Evolutionary conservation across 2,113 vertebrate species (phyloP), one percentile per base, ranked within the genome.

Genomic region (Hassar affinis): DNA sequence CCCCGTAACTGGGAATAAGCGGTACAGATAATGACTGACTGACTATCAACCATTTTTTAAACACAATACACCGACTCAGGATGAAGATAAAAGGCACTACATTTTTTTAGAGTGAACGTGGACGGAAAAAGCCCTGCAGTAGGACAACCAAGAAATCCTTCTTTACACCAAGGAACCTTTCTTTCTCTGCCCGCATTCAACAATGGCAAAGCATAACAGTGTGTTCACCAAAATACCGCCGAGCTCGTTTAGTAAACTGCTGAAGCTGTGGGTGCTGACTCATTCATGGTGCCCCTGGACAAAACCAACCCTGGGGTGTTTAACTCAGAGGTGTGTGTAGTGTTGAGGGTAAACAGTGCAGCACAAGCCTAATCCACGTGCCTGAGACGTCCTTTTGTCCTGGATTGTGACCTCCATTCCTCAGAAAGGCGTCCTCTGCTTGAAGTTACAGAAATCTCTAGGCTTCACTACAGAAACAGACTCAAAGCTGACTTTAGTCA

Each of bases 161-260:
- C 27, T 33, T 22, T 38, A 72, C 66, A 81, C 52, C 66, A 30
- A 62, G 59, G 61, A 79, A 45, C 38, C 64, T 35, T 10, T 68
- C 64, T 35, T 10, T 68, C 11, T 57, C 20, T n/a, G 62, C 86
- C 85, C 86, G 78, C 85, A 88, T 87, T 80, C 82, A 75, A 51
- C 74, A 83, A 54, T 61, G 52, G 62, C 79, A 62, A 84, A n/a
- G 71, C 57, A 66, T 81, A 78, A 80, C 54, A 62, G n/a, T 85
- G 84, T 89, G 82, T 88, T 88, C 87, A 88, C 87, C 87, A 84
- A 87, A 90, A 89, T 88, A 90, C 47, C 11, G n/a, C 78, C 62
- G 38, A 79, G 84, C 77, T 78, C 84, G 87, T 89, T 90, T 88
- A 85, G 85, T 89, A 90, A 90, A 89, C 87, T 87, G 74, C 51